A percentile compares a stretch with the other conserved stretches of the same genome.
phyloP scores from a whole-genome alignment of 2,113 vertebrate species.

The Megaceryle torquata region DNA sequence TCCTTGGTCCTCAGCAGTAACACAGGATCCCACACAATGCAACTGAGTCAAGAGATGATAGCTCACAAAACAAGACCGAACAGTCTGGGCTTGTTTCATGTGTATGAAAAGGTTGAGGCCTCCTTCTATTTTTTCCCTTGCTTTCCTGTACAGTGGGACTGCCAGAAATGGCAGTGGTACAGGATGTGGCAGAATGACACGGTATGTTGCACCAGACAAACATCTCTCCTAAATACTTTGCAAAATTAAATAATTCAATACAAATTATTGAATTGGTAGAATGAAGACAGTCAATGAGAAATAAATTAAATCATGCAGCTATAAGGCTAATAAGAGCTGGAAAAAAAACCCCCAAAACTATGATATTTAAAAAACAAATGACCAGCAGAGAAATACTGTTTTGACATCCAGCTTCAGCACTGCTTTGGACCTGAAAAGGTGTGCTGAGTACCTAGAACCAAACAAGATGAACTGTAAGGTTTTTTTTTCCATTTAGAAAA shows the following conservation, averaged over 20 bases:
- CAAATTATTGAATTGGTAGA: neutral
- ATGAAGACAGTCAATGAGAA: neutral
- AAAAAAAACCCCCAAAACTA: neutral
- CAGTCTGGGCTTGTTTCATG: neutral
- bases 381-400: neutral
- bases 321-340: neutral
- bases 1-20: neutral
- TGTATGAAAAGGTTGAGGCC: neutral
- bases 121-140: neutral
- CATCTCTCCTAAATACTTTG: neutral
- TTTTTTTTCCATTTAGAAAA: neutral
- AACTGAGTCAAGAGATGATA: neutral
- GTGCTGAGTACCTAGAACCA: neutral
- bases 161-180: neutral
- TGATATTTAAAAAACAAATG: neutral
- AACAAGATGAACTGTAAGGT: accelerated
- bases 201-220: neutral
- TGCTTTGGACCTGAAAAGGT: neutral
- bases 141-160: neutral
- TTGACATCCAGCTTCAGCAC: neutral
- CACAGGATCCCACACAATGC: neutral
- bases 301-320: neutral
- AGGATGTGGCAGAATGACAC: accelerated
- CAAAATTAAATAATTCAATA: conserved; percentile 15
- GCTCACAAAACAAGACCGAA: neutral